Percentiles rank a stretch among this genome's conserved stretches.
Evolutionary conservation across 2,113 vertebrate genomes (phyloP).

Genomic region (Mesoclemmys tuberculata): DNA sequence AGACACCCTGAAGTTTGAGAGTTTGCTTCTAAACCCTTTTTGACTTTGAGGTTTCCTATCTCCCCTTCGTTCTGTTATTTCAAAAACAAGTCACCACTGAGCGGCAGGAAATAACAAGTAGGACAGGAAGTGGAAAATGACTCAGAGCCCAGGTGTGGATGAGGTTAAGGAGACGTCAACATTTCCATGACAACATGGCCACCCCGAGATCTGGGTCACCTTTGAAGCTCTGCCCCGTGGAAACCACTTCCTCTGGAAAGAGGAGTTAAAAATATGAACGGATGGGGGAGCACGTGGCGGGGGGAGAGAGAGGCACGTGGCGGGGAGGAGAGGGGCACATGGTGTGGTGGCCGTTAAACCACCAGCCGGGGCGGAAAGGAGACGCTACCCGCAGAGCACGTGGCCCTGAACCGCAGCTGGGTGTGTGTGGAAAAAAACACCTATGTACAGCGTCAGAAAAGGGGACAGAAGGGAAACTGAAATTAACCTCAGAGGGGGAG

Average conservation of each 20-base stretch:
- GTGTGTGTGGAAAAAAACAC: background rate
- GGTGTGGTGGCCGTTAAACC: slow-evolving; percentile 72
- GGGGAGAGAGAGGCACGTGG: background rate
- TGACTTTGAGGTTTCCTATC: background rate
- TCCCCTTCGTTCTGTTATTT: background rate
- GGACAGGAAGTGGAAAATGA: slow-evolving; percentile 56
- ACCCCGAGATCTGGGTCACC: slow-evolving; percentile 56
- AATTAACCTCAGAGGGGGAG: background rate
- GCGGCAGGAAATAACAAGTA: slow-evolving; percentile 49
- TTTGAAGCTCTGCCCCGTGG: slow-evolving; percentile 68
- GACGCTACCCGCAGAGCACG: background rate
- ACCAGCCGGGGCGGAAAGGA: slow-evolving; percentile 2
- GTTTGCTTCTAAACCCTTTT: background rate
- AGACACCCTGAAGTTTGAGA: background rate
- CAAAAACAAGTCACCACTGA: background rate
- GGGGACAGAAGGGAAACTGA: background rate
- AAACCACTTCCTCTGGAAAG: slow-evolving; percentile 82
- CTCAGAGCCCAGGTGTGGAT: slow-evolving; percentile 60
- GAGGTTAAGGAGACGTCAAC: slow-evolving; percentile 2
- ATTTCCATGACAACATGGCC: slow-evolving; percentile 74
- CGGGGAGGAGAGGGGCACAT: slow-evolving; percentile 42
- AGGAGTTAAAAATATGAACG: slow-evolving; percentile 63
- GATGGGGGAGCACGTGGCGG: slow-evolving; percentile 39
- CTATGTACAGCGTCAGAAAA: background rate
- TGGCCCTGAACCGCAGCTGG: background rate